Base-by-base conservation (phyloP, 2,113 vertebrate species). In the Gallinago undulata region DNA sequence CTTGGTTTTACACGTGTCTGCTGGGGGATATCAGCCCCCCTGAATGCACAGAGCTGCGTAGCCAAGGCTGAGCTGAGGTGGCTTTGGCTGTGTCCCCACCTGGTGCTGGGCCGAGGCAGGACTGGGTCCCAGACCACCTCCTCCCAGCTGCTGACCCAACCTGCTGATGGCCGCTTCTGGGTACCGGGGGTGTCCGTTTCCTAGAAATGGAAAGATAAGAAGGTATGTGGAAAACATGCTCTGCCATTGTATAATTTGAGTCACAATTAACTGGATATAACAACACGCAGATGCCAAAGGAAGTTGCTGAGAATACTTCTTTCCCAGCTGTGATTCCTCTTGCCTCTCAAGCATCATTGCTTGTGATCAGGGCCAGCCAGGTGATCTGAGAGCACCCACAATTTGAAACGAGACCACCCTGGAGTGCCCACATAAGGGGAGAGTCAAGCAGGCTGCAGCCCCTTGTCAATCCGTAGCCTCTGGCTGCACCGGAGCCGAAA, bases 371-470 rank as follows among this genome's bases (percentile, higher is more conserved):
- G 53, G 37, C 27, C 55, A 81, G 15, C 37, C 12, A 30, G 48
- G 67, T 35, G 16, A 31, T 53, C 55, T 66, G 64, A 89, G 59
- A 45, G 12, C 39, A 18, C 13, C 21, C 37, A 13, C 41, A 14
- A 25, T 55, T 69, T 75, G 78, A 87, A 79, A 70, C 50, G 50
- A 69, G 37, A 35, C 45, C 56, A 28, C 24, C 15, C 17, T 39
- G 37, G n/a, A 57, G 4, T 43, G 31, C 56, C 0, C 0, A 31
- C 18, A 21, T 21, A n/a, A 77, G 43, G 60, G 31, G 81, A 0
- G 14, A 41, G 31, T 22, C 15, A 41, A 8, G 5, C 11, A 13
- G 37, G 47, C 27, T 79, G 67, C 43, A 79, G 30, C 50, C 19
- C n/a, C 0, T 8, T 62, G 72, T 45, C 48, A 78, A 43, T 55